Percentiles rank a stretch among this genome's conserved stretches.
phyloP scores from a whole-genome alignment of 2,888 invertebrate genomes.

The Drosophila tripunctata region DNA sequence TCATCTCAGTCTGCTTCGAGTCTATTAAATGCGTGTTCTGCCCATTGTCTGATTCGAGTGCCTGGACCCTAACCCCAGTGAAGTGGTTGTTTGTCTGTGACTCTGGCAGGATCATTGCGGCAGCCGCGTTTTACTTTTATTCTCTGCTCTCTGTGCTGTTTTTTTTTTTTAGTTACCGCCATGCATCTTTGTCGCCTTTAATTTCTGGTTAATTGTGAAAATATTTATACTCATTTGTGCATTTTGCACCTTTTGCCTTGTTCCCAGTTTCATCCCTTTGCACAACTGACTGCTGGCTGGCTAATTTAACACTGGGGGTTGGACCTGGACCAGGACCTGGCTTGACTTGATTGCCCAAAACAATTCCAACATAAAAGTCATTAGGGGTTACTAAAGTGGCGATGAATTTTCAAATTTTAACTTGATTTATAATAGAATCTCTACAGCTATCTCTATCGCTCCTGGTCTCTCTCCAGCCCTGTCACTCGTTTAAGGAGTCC shows the following conservation, averaged over 20 bases:
- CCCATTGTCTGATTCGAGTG: conserved; percentile 72
- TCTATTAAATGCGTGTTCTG: conserved; percentile 79
- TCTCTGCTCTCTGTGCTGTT: background rate
- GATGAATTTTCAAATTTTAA: conserved; percentile 82
- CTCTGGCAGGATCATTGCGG: conserved; percentile 55
- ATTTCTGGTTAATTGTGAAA: conserved; percentile 83
- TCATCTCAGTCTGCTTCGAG: conserved; percentile 50
- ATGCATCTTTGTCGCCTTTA: conserved; percentile 78
- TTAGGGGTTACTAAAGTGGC: conserved; percentile 84
- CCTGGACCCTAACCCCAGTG: conserved; percentile 46
- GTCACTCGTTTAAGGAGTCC: conserved; percentile 2
- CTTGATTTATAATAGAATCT: conserved; percentile 81
- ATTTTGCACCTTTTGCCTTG: conserved; percentile 78
- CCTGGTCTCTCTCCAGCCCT: conserved; percentile 19
- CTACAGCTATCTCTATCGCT: conserved; percentile 18
- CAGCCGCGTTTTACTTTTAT: conserved; percentile 46
- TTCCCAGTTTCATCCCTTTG: conserved; percentile 37
- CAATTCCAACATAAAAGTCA: conserved; percentile 81
- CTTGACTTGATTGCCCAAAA: conserved; percentile 77
- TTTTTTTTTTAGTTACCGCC: conserved; percentile 30
- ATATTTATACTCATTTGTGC: conserved; percentile 83
- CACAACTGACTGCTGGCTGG: conserved; percentile 11
- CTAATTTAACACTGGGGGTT: conserved; percentile 69
- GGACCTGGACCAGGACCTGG: conserved; percentile 52
- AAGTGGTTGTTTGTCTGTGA: conserved; percentile 73